Base-by-base conservation (phyloP, 2,797 vertebrate genomes). In the Benthosema pterotum region DNA sequence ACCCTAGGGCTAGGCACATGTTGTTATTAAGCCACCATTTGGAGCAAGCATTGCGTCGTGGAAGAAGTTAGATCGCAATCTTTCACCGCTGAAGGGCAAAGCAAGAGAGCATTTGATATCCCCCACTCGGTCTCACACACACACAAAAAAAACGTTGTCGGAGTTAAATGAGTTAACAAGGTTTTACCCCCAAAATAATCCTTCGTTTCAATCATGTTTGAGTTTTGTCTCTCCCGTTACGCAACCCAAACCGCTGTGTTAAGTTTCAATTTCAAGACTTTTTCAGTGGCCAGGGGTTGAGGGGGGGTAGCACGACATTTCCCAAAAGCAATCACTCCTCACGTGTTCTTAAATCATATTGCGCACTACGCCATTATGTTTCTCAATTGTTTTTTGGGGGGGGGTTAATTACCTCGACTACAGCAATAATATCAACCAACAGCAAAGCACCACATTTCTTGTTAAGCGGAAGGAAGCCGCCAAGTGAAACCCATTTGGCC, bases 141-240 rank as follows among this genome's bases (percentile, higher is more conserved):
- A n/a, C n/a, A n/a, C n/a, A n/a, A n/a, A n/a, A n/a, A n/a, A 38
- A 72, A 67, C 68, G 48, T 79, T 77, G 48, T 79, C 75, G 52
- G 75, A 80, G 65, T 85, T 82, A 78, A 79, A 74, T 76, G 16
- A 59, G 77, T 79, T 74, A 78, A 84, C 71, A 63, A 32, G 53
- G 71, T 87, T 82, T 79, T 69, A 57, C 74, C 73, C n/a, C n/a
- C n/a, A n/a, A 75, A 78, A 77, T 82, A 76, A 84, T 82, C 78
- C 75, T 72, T 76, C 60, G 82, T 84, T 79, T 77, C 67, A 74
- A 73, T 75, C 67, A 80, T 67, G 64, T 71, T 69, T 5, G 48
- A 77, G 57, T 69, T 72, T n/a, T 56, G 54, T 76, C 71, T 80
- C 5, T 25, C 25, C 8, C 22, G 5, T 53, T 28, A 69, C 76